phyloP scores from a whole-genome alignment of 2,888 invertebrate genomes.

The Dicranocentrus wangi region DNA sequence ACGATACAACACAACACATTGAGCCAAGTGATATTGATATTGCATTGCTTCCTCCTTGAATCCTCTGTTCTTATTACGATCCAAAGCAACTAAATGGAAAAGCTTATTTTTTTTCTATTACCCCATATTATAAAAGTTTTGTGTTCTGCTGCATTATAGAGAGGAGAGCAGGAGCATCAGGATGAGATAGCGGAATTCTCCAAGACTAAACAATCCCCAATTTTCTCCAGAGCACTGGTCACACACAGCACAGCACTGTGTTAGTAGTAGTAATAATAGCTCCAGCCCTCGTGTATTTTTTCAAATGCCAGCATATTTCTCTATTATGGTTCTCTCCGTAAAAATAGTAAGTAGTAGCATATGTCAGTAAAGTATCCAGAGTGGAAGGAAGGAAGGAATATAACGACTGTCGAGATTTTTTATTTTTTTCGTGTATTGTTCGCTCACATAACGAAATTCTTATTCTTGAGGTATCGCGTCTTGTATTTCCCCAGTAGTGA shows the following conservation, averaged over 20 bases:
- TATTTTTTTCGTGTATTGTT: too few relatives aligned
- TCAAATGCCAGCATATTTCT: too few relatives aligned
- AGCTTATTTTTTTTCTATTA: not conserved
- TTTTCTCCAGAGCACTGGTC: not conserved
- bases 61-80: not conserved
- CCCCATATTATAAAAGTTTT: not conserved
- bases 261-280: too few relatives aligned
- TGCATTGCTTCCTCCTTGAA: not conserved
- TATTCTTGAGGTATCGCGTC: not conserved
- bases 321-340: too few relatives aligned
- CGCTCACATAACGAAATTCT: too few relatives aligned
- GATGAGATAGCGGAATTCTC: constrained; percentile 5
- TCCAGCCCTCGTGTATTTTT: too few relatives aligned
- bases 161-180: not conserved
- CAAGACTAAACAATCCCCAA: not conserved
- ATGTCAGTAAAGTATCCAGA: too few relatives aligned
- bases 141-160: too few relatives aligned
- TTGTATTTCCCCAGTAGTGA: not conserved
- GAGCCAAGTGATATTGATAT: not conserved
- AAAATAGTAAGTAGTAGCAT: too few relatives aligned
- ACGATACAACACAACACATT: not conserved
- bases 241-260: too few relatives aligned
- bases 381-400: too few relatives aligned
- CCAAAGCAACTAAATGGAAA: constrained; percentile 11
- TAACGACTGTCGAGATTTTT: too few relatives aligned